Evolutionary conservation across 1,140 invertebrate species (phyloP).

Genomic region (Drosophila sucinea): DNA sequence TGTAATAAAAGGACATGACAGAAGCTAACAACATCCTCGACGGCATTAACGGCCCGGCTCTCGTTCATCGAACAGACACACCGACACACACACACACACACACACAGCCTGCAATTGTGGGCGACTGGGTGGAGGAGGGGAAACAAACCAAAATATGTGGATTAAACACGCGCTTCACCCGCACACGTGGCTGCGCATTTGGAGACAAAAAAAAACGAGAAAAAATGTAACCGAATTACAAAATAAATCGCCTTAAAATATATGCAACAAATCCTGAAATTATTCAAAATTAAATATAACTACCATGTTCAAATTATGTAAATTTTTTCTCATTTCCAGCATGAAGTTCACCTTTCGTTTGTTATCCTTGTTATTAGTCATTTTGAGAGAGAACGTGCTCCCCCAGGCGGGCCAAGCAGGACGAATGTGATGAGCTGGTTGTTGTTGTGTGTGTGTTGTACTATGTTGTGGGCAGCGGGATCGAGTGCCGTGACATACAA

Average conservation of each 20-base stretch:
- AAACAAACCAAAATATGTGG: constrained; percentile 39
- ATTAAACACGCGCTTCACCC: constrained; percentile 38
- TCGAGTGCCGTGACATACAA: neutral
- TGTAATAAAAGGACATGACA: constrained; percentile 62
- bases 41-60: constrained; percentile 35
- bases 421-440: constrained; percentile 31
- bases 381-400: constrained; percentile 38
- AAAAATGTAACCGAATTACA: constrained; percentile 41
- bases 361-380: constrained; percentile 43
- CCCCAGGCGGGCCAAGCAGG: neutral
- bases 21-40: constrained; percentile 54
- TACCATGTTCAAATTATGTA: constrained; percentile 55
- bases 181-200: neutral
- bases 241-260: constrained; percentile 62
- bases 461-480: neutral
- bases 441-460: neutral
- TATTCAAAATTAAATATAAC: constrained; percentile 65
- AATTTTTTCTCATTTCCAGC: constrained; percentile 44
- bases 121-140: neutral
- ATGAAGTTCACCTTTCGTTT: constrained; percentile 41
- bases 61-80: neutral
- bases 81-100: neutral
- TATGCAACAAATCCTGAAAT: constrained; percentile 60
- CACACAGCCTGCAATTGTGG: neutral
- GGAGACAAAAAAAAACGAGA: neutral